These are phyloP conservation scores for Didymodactylos carnosus DNA, from an alignment of 2,888 invertebrate genomes.

Conservation along the genomic window DNA sequence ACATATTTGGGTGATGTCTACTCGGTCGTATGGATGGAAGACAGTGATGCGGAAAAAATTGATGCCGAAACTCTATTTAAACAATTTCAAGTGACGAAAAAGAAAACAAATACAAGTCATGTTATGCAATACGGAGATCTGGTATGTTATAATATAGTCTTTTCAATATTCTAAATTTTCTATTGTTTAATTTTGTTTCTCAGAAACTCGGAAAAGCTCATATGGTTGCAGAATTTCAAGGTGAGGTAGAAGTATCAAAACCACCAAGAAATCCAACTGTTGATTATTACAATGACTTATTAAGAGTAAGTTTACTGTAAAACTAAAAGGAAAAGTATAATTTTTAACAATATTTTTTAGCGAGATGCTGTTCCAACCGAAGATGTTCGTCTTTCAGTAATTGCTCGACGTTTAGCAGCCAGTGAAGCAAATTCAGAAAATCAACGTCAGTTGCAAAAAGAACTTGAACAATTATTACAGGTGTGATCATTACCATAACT, in stretches of 20 bases:
- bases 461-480: not conserved
- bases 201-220: not conserved
- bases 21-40: conserved; percentile 45
- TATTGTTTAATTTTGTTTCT: not conserved
- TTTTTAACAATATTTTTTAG: not conserved
- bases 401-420: conserved; percentile 4
- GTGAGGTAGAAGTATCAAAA: not conserved
- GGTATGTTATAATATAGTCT: conserved; percentile 18
- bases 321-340: not conserved
- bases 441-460: not conserved
- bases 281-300: not conserved
- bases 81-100: conserved; percentile 33
- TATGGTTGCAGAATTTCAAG: conserved; percentile 9
- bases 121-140: conserved; percentile 42
- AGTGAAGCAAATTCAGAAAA: not conserved
- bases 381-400: conserved; percentile 13
- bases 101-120: conserved; percentile 42
- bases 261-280: not conserved
- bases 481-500: no score
- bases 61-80: conserved; percentile 5
- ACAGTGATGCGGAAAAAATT: conserved; percentile 34
- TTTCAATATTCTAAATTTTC: not conserved
- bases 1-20: conserved; percentile 45
- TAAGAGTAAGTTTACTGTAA: not conserved
- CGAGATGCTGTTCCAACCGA: conserved; percentile 14